phyloP scores from a whole-genome alignment of 2,113 vertebrate genomes.

The Heterochromis multidens region DNA sequence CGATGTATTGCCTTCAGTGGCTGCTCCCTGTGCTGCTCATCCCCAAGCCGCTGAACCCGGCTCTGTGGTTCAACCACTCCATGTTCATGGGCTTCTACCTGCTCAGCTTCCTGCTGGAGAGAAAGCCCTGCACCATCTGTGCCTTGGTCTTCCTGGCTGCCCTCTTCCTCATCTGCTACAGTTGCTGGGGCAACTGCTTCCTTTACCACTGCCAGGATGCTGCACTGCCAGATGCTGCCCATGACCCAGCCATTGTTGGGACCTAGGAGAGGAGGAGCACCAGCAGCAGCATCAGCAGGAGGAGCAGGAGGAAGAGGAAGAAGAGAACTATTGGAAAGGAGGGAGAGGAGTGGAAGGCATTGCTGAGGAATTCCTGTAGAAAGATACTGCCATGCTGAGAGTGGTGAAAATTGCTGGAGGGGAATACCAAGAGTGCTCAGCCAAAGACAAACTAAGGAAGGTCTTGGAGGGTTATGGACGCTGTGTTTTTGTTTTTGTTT shows the following conservation, averaged over 20 bases:
- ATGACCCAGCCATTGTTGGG: conserved; percentile 91
- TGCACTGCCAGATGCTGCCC: conserved; percentile 86
- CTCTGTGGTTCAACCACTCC: conserved; percentile 98
- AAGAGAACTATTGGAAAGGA: background rate
- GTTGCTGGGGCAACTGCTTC: conserved; percentile 99
- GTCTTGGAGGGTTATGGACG: background rate
- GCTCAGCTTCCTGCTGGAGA: conserved; percentile 98
- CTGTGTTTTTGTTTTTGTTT: background rate
- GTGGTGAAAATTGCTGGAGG: background rate
- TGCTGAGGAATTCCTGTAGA: background rate
- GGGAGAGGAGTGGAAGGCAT: background rate
- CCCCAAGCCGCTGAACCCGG: conserved; percentile 97
- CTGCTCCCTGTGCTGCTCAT: conserved; percentile 97
- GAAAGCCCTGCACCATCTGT: conserved; percentile 99
- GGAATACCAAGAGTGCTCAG: background rate
- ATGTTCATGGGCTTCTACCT: conserved; percentile 99
- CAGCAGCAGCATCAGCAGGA: background rate
- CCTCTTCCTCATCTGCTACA: conserved; percentile 98
- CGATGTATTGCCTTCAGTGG: conserved; percentile 99
- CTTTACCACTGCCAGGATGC: conserved; percentile 96
- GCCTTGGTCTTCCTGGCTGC: conserved; percentile 98
- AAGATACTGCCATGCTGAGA: conserved; percentile 35
- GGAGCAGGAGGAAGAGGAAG: background rate
- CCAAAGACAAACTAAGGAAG: background rate
- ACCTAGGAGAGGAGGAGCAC: conserved; percentile 75